Conservation (phyloP, 2,888 invertebrate species). For the Eilema caniola region DNA sequence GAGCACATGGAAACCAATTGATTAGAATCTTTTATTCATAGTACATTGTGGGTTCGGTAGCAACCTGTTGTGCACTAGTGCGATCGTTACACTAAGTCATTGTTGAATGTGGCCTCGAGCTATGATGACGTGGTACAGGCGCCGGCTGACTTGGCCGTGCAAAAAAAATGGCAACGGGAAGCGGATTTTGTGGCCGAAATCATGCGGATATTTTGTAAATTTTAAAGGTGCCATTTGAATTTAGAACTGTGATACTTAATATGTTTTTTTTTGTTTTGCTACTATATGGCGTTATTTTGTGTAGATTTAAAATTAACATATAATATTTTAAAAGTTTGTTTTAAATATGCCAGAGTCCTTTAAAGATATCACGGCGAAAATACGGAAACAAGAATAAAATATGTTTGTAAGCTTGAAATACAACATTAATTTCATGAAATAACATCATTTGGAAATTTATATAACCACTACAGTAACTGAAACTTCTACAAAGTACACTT, state of each 20-base stretch:
- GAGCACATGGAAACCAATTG: slow-evolving; percentile 23
- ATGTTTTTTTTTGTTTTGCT: neutral
- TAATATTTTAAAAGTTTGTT: neutral
- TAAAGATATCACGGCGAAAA: neutral
- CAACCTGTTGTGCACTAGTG: slow-evolving; percentile 27
- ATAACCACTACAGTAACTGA: slow-evolving; percentile 13
- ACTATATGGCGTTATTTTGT: neutral
- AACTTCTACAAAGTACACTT: slow-evolving; percentile 16
- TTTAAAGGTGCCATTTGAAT: neutral
- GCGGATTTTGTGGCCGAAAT: slow-evolving; percentile 7
- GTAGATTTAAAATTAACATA: neutral
- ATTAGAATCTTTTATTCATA: slow-evolving; percentile 28
- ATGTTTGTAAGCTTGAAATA: neutral
- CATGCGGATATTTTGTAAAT: slow-evolving; percentile 4
- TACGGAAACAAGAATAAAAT: neutral
- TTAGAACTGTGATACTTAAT: slow-evolving; percentile 1
- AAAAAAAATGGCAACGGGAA: slow-evolving; percentile 16
- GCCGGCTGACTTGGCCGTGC: slow-evolving; percentile 11
- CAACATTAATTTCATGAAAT: neutral
- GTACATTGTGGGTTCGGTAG: slow-evolving; percentile 16
- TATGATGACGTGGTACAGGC: slow-evolving; percentile 29
- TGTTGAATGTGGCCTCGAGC: slow-evolving; percentile 25
- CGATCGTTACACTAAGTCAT: slow-evolving; percentile 28
- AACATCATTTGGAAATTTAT: neutral
- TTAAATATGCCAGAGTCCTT: neutral